Percentiles rank a stretch among this genome's conserved stretches.
Conservation (phyloP, 2,113 vertebrate species). For the Origma solitaria region DNA sequence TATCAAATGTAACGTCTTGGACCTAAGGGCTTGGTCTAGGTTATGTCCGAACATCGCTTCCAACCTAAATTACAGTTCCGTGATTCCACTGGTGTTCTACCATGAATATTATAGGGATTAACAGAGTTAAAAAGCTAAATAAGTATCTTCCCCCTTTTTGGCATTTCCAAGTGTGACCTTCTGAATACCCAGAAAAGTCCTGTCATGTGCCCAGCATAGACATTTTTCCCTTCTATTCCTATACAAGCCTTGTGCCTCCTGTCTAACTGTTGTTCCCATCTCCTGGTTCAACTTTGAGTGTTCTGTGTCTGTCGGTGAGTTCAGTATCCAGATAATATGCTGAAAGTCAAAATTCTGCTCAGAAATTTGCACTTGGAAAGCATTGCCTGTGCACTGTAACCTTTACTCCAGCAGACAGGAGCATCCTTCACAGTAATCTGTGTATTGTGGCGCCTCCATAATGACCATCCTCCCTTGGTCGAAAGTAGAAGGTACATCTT, state of each 20-base stretch:
- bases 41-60: background rate
- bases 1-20: background rate
- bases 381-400: background rate
- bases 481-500: background rate
- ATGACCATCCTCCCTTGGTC: background rate
- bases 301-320: background rate
- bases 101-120: background rate
- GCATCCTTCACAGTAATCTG: background rate
- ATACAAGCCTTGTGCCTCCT: background rate
- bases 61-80: background rate
- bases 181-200: background rate
- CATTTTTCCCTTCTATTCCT: background rate
- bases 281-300: background rate
- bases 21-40: background rate
- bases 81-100: background rate
- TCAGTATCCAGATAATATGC: background rate
- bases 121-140: background rate
- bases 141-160: background rate
- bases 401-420: background rate
- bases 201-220: background rate
- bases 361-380: background rate
- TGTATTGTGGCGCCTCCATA: background rate
- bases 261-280: rapidly evolving
- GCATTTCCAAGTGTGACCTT: background rate
- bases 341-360: background rate